These are phyloP conservation scores for Aramus guarauna DNA, from an alignment of 2,113 vertebrate genomes.

Conservation along the genomic window DNA sequence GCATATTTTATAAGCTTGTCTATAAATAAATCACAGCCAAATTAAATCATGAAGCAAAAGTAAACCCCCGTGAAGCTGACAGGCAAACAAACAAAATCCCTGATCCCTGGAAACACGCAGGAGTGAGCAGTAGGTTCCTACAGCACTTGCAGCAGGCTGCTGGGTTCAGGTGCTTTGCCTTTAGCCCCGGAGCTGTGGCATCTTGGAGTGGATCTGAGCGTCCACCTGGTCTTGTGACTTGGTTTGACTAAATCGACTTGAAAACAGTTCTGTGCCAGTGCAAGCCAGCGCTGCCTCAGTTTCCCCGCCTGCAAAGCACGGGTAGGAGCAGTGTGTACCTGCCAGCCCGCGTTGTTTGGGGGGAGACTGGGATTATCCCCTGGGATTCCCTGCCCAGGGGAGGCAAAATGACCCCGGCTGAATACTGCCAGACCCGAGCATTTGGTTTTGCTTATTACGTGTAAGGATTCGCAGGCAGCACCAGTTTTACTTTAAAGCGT, in stretches of 20 bases:
- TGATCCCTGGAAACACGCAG: not conserved
- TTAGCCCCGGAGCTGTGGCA: too few species aligned
- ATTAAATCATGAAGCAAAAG: not conserved
- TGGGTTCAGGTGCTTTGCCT: too few species aligned
- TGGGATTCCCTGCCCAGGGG: accelerated
- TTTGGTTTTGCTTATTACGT: not conserved
- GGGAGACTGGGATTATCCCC: too few species aligned
- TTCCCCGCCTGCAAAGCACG: not conserved
- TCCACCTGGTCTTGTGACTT: accelerated
- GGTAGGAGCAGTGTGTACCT: not conserved
- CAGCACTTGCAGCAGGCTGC: not conserved
- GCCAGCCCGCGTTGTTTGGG: accelerated
- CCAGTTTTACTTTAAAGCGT: not conserved
- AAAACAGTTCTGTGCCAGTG: not conserved
- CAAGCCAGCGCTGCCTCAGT: not conserved
- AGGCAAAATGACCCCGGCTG: not conserved
- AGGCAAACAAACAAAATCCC: not conserved
- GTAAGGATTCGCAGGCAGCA: not conserved
- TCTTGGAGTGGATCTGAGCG: not conserved
- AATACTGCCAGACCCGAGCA: not conserved
- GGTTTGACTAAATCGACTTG: not conserved
- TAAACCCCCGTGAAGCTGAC: not conserved
- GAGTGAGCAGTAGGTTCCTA: not conserved
- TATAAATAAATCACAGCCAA: not conserved
- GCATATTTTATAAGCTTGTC: not conserved